These are phyloP conservation scores for Stegophylla sp. DNA, from an alignment of 2,888 invertebrate genomes.

Conservation along the genomic window DNA sequence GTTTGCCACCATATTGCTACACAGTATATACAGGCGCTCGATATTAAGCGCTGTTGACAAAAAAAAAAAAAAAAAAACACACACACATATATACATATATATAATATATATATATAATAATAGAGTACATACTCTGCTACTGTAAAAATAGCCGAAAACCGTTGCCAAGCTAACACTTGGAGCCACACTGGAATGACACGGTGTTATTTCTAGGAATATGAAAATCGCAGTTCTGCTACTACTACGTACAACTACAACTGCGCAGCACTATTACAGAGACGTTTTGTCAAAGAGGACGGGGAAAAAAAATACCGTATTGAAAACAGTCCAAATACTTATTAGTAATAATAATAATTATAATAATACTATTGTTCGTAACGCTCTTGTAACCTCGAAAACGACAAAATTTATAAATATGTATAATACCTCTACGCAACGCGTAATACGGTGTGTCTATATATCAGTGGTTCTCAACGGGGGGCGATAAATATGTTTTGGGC, in stretches of 20 bases:
- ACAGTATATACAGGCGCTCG: slow-evolving; percentile 18
- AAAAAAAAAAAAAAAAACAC: slow-evolving; percentile 18
- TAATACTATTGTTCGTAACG: not conserved
- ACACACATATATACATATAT: too few relatives aligned
- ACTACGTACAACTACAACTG: too few relatives aligned
- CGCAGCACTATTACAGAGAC: not conserved
- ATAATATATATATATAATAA: too few relatives aligned
- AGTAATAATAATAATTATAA: not conserved
- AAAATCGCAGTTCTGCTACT: slow-evolving; percentile 23
- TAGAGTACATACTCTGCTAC: not conserved
- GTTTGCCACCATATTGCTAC: not conserved
- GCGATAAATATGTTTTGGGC: too few relatives aligned
- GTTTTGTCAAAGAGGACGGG: not conserved
- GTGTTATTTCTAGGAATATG: slow-evolving; percentile 45
- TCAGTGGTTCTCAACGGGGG: too few relatives aligned
- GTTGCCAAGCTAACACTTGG: slow-evolving; percentile 49
- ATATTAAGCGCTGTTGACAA: slow-evolving; percentile 38
- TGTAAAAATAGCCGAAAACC: slow-evolving; percentile 50
- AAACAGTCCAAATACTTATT: slow-evolving; percentile 23
- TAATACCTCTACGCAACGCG: too few relatives aligned
- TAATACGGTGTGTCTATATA: not conserved
- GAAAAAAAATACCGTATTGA: slow-evolving; percentile 1
- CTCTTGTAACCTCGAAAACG: slow-evolving; percentile 12
- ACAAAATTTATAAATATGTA: slow-evolving; percentile 13
- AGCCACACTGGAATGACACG: slow-evolving; percentile 44